Evolutionary conservation across 2,888 invertebrate species (phyloP).

Genomic region (Aspidapion aeneum): DNA sequence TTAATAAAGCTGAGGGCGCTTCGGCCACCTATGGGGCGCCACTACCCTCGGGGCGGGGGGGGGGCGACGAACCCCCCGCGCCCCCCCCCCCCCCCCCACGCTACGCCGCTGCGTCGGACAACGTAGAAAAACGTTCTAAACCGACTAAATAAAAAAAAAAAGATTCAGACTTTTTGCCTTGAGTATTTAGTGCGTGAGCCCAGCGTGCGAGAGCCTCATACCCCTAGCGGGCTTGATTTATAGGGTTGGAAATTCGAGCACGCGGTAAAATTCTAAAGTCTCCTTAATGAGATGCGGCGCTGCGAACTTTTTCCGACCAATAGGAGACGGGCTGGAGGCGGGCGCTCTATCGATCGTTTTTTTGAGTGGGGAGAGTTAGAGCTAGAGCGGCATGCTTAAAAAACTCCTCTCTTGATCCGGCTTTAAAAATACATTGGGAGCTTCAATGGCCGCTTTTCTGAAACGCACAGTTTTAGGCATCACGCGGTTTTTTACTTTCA

Average conservation of each 20-base stretch:
- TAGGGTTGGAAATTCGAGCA: conserved; percentile 45
- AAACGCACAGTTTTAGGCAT: conserved; percentile 44
- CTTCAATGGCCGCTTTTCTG: conserved; percentile 47
- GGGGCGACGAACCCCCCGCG: too few relatives aligned
- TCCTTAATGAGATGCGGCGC: conserved; percentile 49
- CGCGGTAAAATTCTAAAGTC: conserved; percentile 47
- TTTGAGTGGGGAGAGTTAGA: conserved; percentile 41
- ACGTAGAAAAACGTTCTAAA: too few relatives aligned
- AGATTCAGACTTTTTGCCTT: too few relatives aligned
- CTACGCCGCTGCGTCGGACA: too few relatives aligned
- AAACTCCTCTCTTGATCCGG: conserved; percentile 44
- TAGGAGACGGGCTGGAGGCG: conserved; percentile 40
- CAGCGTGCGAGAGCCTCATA: conserved; percentile 25
- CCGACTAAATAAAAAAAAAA: too few relatives aligned
- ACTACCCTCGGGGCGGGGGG: too few relatives aligned
- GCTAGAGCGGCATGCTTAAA: conserved; percentile 34
- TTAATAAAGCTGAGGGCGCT: too few relatives aligned
- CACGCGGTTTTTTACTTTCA: conserved; percentile 34
- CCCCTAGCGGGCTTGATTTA: conserved; percentile 42
- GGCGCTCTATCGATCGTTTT: conserved; percentile 39
- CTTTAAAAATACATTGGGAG: conserved; percentile 48
- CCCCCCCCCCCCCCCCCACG: too few relatives aligned
- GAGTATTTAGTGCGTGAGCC: too few relatives aligned
- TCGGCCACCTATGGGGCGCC: too few relatives aligned
- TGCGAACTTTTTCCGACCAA: conserved; percentile 48